Evolutionary conservation across 2,797 vertebrate species (phyloP), one percentile per base, ranked within the genome.

Genomic region (Chromobotia macracanthus): DNA sequence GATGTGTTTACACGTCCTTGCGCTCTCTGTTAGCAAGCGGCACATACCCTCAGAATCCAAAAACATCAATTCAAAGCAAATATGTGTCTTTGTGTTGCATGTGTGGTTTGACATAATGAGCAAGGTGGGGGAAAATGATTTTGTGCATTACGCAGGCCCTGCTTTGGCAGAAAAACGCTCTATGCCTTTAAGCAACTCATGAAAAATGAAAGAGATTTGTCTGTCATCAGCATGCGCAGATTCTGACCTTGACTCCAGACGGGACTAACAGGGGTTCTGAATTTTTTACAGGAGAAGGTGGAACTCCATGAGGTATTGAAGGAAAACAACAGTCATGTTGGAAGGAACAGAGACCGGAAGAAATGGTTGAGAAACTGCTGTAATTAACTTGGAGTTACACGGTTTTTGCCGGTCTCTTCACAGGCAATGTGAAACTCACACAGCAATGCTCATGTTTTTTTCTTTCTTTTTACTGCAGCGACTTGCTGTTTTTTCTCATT

Each of bases 181-280:
- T 75, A 84, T 87, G 85, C 84, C 87, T 89, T 88, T 86, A 89
- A 90, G 88, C 88, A 86, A 89, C 86, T 89, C 88, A 89, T 89
- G 89, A 90, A 89, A 89, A 89, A 89, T 89, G 87, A 88, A 90
- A 84, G 84, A 89, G 88, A 85, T 88, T 87, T 89, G 84, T 84
- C 88, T 89, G 87, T 88, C 87, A 88, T 88, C 83, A 83, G 77
- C 83, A 82, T 85, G 83, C 85, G 82, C 81, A 48, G 70, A 75
- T 75, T 84, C 85, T 88, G 88, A 90, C 89, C 89, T 90, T 90
- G 86, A 88, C 86, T 89, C 84, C 79, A 87, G 86, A 88, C 85
- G 81, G 82, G 80, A 86, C 85, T 86, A 86, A 87, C 72, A 71
- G 84, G 88, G 87, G 73, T 83, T 79, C 83, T 87, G 87, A 85